Evolutionary conservation across 2,888 invertebrate species (phyloP), one percentile per base, ranked within the genome.

Genomic region (Ditula angustiorana): DNA sequence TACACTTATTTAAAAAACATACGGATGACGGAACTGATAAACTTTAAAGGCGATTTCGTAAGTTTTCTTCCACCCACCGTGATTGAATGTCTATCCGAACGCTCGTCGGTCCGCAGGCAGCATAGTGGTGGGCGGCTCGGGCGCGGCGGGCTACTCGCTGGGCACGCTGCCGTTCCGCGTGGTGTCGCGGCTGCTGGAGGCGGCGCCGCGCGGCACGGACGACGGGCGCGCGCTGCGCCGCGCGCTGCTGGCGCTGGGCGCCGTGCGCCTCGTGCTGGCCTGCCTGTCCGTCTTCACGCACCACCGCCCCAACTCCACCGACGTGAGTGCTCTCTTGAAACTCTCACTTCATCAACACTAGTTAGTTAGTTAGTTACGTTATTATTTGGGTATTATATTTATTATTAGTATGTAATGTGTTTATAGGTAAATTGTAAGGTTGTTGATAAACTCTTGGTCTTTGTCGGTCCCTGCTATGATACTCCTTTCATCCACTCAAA

Each of bases 231-330:
- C 96, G 65, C 86, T 98, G 71, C 93, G 98, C 7, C 93, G 95
- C 13, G 96, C 96, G 80, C 96, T 97, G 73, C 95, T 98, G 72
- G 96, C 96, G 75, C 95, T 96, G 33, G 98, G 98, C 23, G 97
- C 97, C 33, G 95, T 98, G 74, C 95, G 98, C 74, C 94, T 98
- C 58, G 94, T 98, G 74, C 94, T 99, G 41, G 96, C 97, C 58
- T 98, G 98, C 79, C 93, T 99, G 61, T 96, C 98, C 1, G 96
- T 98, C 37, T 97, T 98, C 83, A 98, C 98, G 5, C 97, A 97
- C 82, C 96, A 96, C 78, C 94, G 95, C 0, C 95, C 95, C 60
- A 88, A 91, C 55, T 88, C 82, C 78, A 88, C 69, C 74, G 94
- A 74, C 73, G 88, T 60, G 79, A 74, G 69, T 70, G 61, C 19